Evolutionary conservation across 2,797 vertebrate genomes (phyloP), one percentile per base, ranked within the genome.

Genomic region (Ispidina lecontei): DNA sequence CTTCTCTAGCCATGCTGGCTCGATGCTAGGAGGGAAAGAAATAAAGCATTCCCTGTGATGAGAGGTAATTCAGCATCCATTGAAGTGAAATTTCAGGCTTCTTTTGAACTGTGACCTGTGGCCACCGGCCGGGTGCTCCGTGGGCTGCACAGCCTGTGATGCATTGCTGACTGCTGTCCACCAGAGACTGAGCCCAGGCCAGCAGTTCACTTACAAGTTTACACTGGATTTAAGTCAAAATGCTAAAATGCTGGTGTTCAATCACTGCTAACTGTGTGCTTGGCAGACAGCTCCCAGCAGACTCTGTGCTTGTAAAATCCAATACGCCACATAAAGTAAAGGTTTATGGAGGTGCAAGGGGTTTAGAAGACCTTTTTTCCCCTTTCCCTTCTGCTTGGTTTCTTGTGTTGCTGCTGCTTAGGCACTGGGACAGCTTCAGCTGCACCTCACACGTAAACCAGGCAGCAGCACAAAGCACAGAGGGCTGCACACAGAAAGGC

Each of bases 211-310:
- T 94, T 39, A 68, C 90, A 91, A 87, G 84, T 93, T 95, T 95
- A 93, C 90, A 46, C 91, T 91, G 95, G 91, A 90, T 96, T 96
- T 92, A 77, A 95, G 94, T 94, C 94, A 93, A 95, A 96, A 91
- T 90, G 95, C 90, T 91, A 83, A 94, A 96, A 87, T 3, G 71
- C 54, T 41, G 79, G 58, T 92, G 94, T 93, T 96, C 96, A 95
- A 90, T 95, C 96, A 89, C 90, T 47, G 96, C 89, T 94, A 79
- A 75, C 64, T 18, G 83, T 70, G 77, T 6, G 89, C 93, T 91
- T 55, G 23, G 95, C 91, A 90, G 93, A 81, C 94, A 95, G 96
- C 90, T 94, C 93, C 93, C 95, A 83, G 90, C 91, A 94, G 93
- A 89, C 69, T 41, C 90, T 0, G 19, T 58, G 80, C 93, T 82